Conservation (phyloP, 1,140 invertebrate genomes). For the Ooceraea biroi region DNA sequence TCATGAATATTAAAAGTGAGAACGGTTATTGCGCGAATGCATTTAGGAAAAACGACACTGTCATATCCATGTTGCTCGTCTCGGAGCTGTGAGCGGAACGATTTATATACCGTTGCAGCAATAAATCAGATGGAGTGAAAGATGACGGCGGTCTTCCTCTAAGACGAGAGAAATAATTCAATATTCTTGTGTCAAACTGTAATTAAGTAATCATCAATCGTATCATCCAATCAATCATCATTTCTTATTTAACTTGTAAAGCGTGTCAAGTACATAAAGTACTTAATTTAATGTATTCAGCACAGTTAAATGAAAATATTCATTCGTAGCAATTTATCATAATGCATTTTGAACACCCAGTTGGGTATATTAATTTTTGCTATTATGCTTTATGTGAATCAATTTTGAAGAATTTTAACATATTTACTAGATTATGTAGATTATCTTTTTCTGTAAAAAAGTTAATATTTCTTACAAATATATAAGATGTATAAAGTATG, state of each 20-base stretch:
- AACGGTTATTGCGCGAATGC: constrained; percentile 10
- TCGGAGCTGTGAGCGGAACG: not conserved
- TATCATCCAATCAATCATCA: too few relatives aligned
- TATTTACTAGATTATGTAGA: not conserved
- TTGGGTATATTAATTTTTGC: not conserved
- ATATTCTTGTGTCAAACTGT: not conserved
- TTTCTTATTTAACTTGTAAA: too few relatives aligned
- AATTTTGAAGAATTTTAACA: not conserved
- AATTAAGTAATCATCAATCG: not conserved
- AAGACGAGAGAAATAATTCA: not conserved
- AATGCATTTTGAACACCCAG: not conserved
- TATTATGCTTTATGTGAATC: too few relatives aligned
- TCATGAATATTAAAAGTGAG: constrained; percentile 27
- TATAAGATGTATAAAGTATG: too few relatives aligned
- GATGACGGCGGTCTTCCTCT: not conserved
- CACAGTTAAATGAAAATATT: not conserved
- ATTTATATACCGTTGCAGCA: not conserved
- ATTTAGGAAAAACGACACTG: not conserved
- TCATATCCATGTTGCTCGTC: not conserved
- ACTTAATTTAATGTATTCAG: not conserved
- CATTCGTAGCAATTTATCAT: not conserved
- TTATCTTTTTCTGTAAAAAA: not conserved
- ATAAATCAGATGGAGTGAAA: constrained; percentile 31
- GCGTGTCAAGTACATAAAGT: not conserved
- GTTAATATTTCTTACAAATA: not conserved